Base-by-base conservation (phyloP, 2,888 invertebrate genomes). In the Macrosoma leucophasiata region DNA sequence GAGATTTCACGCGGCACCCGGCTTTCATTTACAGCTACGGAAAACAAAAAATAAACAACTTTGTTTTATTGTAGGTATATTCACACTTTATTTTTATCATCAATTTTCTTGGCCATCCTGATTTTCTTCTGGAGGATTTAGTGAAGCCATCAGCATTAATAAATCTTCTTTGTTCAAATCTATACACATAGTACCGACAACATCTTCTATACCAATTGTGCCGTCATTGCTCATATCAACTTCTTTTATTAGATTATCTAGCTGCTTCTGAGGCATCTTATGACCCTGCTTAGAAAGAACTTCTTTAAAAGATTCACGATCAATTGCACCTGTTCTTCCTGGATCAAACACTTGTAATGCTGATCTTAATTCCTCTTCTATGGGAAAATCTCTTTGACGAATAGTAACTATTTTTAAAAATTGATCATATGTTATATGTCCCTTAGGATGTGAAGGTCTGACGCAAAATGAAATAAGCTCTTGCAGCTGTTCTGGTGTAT, bases 161-260 rank as follows among this genome's bases (percentile, higher is more conserved):
- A 82, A 47, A 44, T 82, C 81, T 25, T 82, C 81, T 43, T 45
- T 62, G 40, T 75, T 79, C 33, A 82, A 58, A 51, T 82, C 82
- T 19, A 81, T 69, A 30, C 76, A 69, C 64, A 82, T 67, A 7
- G 81, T 79, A n/a, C 75, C 81, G 3, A 82, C 65, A 3, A 78
- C 64, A 39, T 82, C 82, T 37, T 81, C 81, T 22, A 81, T 55
- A 12, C 77, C 77, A 34, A 82, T 64, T 3, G 72, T 76, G 10
- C 82, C 82, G 43, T 82, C 82, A 39, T 78, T 77, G 30, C 58
- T 61, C 43, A 82, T 58, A 37, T 82, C 82, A 3, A 81, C 72
- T 53, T 82, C 82, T 49, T 79, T 81, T 25, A 82, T 69, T 11
- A 82, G 58, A 42, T 62, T 67, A 32, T 78, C 70, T 13, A 79